Conservation (phyloP, 2,888 invertebrate species). For the Agriopis aurantiaria region DNA sequence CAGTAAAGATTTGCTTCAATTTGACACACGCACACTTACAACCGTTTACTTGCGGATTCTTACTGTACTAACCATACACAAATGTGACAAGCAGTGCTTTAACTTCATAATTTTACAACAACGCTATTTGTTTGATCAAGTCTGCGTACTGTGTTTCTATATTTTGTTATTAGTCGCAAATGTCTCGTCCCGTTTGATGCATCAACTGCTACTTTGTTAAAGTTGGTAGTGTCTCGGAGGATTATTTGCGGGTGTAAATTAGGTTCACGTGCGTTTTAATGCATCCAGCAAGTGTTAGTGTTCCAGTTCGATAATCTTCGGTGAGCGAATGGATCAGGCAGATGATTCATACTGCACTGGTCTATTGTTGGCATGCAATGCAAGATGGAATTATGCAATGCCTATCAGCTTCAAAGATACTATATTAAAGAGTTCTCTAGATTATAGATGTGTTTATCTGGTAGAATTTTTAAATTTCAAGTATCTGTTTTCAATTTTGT, state of each 20-base stretch:
- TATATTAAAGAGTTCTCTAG: conserved; percentile 7
- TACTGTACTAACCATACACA: not conserved
- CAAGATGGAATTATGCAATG: conserved; percentile 79
- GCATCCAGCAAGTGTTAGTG: conserved; percentile 81
- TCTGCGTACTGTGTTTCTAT: not conserved
- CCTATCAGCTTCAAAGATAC: conserved; percentile 64
- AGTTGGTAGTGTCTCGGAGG: conserved; percentile 62
- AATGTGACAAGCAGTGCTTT: not conserved
- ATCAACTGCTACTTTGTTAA: conserved; percentile 82
- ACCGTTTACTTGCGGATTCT: not conserved
- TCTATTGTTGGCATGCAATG: conserved; percentile 82
- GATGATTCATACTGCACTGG: conserved; percentile 82
- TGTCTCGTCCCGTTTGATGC: conserved; percentile 82
- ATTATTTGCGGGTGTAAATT: conserved; percentile 82
- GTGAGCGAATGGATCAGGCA: conserved; percentile 78
- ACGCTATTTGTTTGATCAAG: conserved; percentile 9
- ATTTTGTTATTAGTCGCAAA: conserved; percentile 65
- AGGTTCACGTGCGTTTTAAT: conserved; percentile 85
- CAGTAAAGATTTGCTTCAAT: conserved; percentile 7
- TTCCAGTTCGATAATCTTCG: conserved; percentile 85
- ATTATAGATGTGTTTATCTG: too few species aligned
- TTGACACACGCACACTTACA: conserved; percentile 16
- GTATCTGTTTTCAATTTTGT: too few species aligned
- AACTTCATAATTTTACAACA: not conserved
- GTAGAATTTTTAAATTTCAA: too few species aligned